A percentile compares a stretch with the other conserved stretches of the same genome.
Conservation (phyloP, 2,113 vertebrate genomes). For the Gopherus flavomarginatus region DNA sequence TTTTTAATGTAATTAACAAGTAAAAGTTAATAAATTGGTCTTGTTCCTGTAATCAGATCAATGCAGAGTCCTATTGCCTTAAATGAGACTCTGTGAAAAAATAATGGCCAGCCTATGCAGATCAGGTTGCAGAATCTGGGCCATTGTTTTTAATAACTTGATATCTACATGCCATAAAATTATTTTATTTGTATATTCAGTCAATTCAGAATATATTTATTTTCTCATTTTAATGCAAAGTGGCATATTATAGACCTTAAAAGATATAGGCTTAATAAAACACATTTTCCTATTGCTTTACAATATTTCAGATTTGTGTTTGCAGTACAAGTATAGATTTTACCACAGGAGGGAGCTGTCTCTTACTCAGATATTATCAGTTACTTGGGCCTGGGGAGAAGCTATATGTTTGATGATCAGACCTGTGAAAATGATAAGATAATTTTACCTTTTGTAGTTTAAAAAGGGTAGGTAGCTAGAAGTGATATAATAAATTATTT, state of each 20-base stretch:
- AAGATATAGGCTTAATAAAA: neutral
- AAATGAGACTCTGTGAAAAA: neutral
- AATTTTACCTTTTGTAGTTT: neutral
- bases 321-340: neutral
- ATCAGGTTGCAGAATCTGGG: neutral
- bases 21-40: too few species aligned
- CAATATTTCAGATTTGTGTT: neutral
- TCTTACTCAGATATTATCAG: neutral
- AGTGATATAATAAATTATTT: rapidly evolving
- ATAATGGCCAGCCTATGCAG: neutral
- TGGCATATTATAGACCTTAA: neutral
- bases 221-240: neutral
- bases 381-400: neutral
- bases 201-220: neutral
- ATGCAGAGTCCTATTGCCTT: too few species aligned
- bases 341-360: slow-evolving; percentile 69
- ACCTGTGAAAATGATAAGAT: neutral
- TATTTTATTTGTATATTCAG: neutral
- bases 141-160: neutral
- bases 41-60: too few species aligned
- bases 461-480: neutral
- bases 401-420: rapidly evolving
- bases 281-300: neutral
- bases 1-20: too few species aligned
- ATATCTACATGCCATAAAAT: rapidly evolving